Percentiles rank a stretch among this genome's conserved stretches.
Evolutionary conservation across 2,113 vertebrate species (phyloP).

Genomic region (Hemibagrus wyckioides): DNA sequence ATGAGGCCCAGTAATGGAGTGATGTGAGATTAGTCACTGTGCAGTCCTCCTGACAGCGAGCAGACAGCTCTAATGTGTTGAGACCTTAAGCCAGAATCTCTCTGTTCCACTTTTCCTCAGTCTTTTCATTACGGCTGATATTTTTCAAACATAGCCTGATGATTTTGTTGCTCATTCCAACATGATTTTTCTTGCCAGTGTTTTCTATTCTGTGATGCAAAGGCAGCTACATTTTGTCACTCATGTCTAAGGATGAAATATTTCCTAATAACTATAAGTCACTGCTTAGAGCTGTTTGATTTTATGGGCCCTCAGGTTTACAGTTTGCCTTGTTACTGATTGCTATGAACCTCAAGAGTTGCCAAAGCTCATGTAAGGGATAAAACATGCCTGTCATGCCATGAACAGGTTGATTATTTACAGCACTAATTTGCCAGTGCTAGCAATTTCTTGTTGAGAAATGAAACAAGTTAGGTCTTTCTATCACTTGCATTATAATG

Average conservation of each 20-base stretch:
- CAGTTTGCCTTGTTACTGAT: background rate
- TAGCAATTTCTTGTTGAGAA: background rate
- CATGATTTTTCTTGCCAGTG: background rate
- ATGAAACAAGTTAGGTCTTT: background rate
- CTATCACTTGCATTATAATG: background rate
- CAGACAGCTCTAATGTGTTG: slow-evolving; percentile 43
- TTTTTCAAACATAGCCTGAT: slow-evolving; percentile 20
- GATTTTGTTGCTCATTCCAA: background rate
- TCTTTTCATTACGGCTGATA: slow-evolving; percentile 4
- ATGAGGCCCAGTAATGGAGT: slow-evolving; percentile 29
- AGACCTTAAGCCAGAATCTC: slow-evolving; percentile 38
- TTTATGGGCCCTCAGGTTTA: background rate
- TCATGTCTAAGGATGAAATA: slow-evolving; percentile 1
- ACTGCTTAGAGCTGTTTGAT: background rate
- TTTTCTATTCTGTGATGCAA: slow-evolving; percentile 5
- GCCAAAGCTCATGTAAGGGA: background rate
- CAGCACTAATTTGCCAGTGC: background rate
- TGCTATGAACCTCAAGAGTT: background rate
- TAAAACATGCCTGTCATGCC: background rate
- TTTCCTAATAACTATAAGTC: background rate
- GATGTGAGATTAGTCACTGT: slow-evolving; percentile 45
- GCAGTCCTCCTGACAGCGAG: slow-evolving; percentile 38
- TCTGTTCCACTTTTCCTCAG: background rate
- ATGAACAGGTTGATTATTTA: background rate
- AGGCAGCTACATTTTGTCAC: slow-evolving; percentile 21